Base-by-base conservation (phyloP, 2,113 vertebrate species). In the Balaeniceps rex region DNA sequence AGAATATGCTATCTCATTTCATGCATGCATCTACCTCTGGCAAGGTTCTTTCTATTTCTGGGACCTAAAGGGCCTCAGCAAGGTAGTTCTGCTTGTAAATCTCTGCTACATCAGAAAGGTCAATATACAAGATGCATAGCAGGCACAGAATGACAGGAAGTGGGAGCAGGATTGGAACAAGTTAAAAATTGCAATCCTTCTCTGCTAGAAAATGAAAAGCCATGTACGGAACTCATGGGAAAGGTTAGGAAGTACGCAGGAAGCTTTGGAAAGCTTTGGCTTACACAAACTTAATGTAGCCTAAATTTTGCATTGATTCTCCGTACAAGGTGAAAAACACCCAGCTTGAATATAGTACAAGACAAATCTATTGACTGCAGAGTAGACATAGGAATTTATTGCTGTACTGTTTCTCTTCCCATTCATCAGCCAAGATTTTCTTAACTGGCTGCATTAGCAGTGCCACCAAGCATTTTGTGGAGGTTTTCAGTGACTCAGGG, bases 31-130 rank as follows among this genome's bases (percentile, higher is more conserved):
- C 91, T 96, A 77, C 83, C 87, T 94, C 78, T 97, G 61, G 78
- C 87, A 96, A 97, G 65, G 65, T 76, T 96, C 94, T 95, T 97
- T 95, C 93, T 94, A 91, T 96, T 95, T 95, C 79, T 97, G 91
- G 71, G 81, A 90, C 84, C 55, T 91, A 78, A 93, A 94, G 92
- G 83, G 72, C 83, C 49, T 93, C 80, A 71, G 82, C 66, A 70
- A 87, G 85, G 88, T 74, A 58, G 83, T 83, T 94, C 55, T 94
- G 87, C 87, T 96, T 96, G 94, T 97, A 97, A 96, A 94, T 87
- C 85, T 93, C 69, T 96, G 90, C 71, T 83, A 33, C 72, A 84
- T 93, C 93, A 94, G 88, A 94, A 94, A 93, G 93, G 95, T 97
- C 95, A 93, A 95, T 97, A 95, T 65, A 95, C 87, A 91, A 93